These are phyloP conservation scores for Temnothorax longispinosus DNA, from an alignment of 1,140 invertebrate species.

Conservation along the genomic window DNA sequence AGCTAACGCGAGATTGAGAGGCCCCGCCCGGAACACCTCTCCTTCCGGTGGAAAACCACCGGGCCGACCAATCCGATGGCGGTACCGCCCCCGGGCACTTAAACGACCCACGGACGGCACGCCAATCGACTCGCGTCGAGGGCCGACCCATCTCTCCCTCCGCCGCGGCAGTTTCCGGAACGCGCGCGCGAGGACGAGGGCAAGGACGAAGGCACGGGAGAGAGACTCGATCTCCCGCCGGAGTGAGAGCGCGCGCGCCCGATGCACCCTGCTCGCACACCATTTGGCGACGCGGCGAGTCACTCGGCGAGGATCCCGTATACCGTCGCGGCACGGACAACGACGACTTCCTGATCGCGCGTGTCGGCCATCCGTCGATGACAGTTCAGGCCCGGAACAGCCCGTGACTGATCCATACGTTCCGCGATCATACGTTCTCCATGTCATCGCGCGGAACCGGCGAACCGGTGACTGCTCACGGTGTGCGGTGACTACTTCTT, in stretches of 20 bases:
- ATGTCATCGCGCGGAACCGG: conserved; percentile 23
- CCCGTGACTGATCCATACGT: conserved; percentile 3
- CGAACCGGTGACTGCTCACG: not conserved
- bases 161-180: conserved; percentile 24
- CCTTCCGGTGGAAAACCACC: conserved; percentile 74
- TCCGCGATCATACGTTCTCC: not conserved
- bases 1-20: conserved; percentile 86
- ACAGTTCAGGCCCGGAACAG: not conserved
- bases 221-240: conserved; percentile 62
- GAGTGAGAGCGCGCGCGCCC: conserved; percentile 58
- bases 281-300: conserved; percentile 66
- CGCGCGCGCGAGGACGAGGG: conserved; percentile 56
- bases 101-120: conserved; percentile 61
- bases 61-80: conserved; percentile 75
- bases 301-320: conserved; percentile 56
- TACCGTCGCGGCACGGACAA: conserved; percentile 40
- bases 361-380: conserved; percentile 3
- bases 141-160: conserved; percentile 55
- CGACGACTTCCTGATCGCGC: conserved; percentile 32
- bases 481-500: conserved; percentile 32
- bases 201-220: conserved; percentile 55
- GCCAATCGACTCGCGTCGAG: conserved; percentile 60
- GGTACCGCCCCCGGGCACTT: conserved; percentile 64
- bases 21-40: conserved; percentile 80
- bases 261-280: conserved; percentile 70